phyloP scores from a whole-genome alignment of 2,888 invertebrate genomes.

The Drosophila formosana region DNA sequence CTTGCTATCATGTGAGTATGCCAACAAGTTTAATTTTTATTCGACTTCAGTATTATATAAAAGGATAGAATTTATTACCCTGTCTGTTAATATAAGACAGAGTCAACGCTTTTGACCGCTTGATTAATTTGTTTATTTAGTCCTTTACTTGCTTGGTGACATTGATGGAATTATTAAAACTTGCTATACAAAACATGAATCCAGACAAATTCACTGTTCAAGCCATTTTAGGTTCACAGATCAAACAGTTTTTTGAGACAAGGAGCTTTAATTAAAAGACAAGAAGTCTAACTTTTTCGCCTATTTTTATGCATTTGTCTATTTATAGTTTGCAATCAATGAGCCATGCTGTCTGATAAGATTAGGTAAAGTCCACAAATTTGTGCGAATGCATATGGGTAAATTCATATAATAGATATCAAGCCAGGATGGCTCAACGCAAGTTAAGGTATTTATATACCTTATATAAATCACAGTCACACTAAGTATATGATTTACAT shows the following conservation, averaged over 20 bases:
- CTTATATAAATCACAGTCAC: conserved; percentile 17
- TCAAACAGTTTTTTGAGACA: conserved; percentile 4
- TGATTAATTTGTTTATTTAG: too few relatives aligned
- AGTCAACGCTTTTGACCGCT: too few relatives aligned
- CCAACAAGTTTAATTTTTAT: background rate
- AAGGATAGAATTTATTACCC: conserved; percentile 1
- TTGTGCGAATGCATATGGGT: conserved; percentile 26
- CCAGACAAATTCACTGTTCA: conserved; percentile 7
- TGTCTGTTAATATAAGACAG: too few relatives aligned
- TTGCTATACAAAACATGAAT: conserved; percentile 10
- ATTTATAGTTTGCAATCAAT: conserved; percentile 71
- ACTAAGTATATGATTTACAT: conserved; percentile 8
- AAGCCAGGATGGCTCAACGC: conserved; percentile 8
- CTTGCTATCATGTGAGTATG: background rate
- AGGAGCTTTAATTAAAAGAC: conserved; percentile 23
- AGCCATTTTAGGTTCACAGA: conserved; percentile 1
- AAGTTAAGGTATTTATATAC: conserved; percentile 6
- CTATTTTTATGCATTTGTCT: conserved; percentile 71
- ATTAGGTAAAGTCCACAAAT: conserved; percentile 53
- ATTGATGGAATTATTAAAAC: background rate
- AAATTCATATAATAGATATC: conserved; percentile 44
- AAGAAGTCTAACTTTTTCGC: conserved; percentile 32
- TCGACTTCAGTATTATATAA: background rate
- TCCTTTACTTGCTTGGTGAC: too few relatives aligned
- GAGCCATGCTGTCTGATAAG: conserved; percentile 57